These are phyloP conservation scores for Silurus aristotelis DNA, from an alignment of 2,797 vertebrate species.

Conservation along the genomic window DNA sequence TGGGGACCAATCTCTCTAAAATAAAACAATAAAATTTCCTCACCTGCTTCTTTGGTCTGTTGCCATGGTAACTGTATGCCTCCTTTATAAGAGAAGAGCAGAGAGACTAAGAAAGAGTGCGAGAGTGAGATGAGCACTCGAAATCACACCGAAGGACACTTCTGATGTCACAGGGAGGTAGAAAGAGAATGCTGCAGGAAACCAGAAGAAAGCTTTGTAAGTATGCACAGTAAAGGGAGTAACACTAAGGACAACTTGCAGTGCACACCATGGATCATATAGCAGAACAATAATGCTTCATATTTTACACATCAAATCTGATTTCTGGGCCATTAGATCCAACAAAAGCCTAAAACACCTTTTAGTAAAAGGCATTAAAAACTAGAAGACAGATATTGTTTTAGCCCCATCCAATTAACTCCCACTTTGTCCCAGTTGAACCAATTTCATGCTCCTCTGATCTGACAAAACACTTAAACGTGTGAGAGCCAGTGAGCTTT, in stretches of 20 bases:
- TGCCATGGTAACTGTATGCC: slow-evolving; percentile 50
- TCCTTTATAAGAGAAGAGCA: slow-evolving; percentile 30
- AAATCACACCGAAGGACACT: slow-evolving; percentile 52
- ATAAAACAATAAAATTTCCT: slow-evolving; percentile 46
- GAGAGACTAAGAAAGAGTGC: slow-evolving; percentile 20
- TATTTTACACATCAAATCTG: slow-evolving; percentile 23
- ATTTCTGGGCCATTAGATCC: slow-evolving; percentile 32
- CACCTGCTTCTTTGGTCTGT: slow-evolving; percentile 47
- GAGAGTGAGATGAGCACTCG: slow-evolving; percentile 47
- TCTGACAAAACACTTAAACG: slow-evolving; percentile 65
- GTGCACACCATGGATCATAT: neutral
- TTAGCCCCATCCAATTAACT: slow-evolving; percentile 65
- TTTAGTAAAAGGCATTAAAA: slow-evolving; percentile 64
- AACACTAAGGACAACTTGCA: slow-evolving; percentile 18
- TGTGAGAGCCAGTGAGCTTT: slow-evolving; percentile 45
- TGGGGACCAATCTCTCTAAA: slow-evolving; percentile 31
- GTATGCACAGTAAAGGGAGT: neutral
- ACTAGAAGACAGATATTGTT: slow-evolving; percentile 60
- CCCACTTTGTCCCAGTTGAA: slow-evolving; percentile 64
- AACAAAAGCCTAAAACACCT: slow-evolving; percentile 50
- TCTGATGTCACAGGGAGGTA: slow-evolving; percentile 50
- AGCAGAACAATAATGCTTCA: slow-evolving; percentile 13
- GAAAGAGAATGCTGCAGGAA: slow-evolving; percentile 43
- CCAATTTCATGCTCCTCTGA: slow-evolving; percentile 70
- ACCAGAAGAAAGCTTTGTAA: slow-evolving; percentile 28